A percentile compares a stretch with the other conserved stretches of the same genome.
Evolutionary conservation across 2,113 vertebrate species (phyloP).

Genomic region (Malurus melanocephalus): DNA sequence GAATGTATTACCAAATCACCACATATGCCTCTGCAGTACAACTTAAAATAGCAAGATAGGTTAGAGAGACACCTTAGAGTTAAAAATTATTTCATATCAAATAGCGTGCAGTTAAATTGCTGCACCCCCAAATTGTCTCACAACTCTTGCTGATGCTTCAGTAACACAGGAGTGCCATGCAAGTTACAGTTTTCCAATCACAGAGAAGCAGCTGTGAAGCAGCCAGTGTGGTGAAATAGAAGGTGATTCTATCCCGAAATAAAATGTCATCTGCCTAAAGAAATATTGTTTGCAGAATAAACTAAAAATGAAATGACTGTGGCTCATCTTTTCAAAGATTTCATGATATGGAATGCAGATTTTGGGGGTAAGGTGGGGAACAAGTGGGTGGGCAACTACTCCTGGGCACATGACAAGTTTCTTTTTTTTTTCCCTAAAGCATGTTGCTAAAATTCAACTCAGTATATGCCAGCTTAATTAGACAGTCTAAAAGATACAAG

Average conservation of each 20-base stretch:
- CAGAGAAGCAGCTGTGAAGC: neutral
- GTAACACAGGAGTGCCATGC: rapidly evolving
- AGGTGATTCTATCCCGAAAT: neutral
- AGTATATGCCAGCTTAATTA: constrained; percentile 38
- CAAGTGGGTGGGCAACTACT: neutral
- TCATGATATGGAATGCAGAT: neutral
- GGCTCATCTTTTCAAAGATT: neutral
- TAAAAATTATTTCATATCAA: neutral
- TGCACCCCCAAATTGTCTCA: neutral
- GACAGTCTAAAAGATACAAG: constrained; percentile 25
- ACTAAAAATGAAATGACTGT: neutral
- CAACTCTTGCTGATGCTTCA: neutral
- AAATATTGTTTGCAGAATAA: neutral
- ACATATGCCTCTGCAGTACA: rapidly evolving
- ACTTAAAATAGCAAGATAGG: neutral
- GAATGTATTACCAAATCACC: neutral
- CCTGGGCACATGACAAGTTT: neutral
- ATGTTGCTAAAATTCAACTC: constrained; percentile 14
- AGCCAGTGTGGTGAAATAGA: neutral
- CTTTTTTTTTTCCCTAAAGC: neutral
- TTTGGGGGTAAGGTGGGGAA: neutral
- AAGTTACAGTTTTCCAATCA: neutral
- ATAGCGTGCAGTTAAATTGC: neutral
- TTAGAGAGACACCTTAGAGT: neutral
- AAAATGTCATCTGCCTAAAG: neutral